Percentiles rank a stretch among this genome's conserved stretches.
These are phyloP conservation scores for Rhipidura dahli DNA, from an alignment of 2,113 vertebrate species.

Conservation along the genomic window DNA sequence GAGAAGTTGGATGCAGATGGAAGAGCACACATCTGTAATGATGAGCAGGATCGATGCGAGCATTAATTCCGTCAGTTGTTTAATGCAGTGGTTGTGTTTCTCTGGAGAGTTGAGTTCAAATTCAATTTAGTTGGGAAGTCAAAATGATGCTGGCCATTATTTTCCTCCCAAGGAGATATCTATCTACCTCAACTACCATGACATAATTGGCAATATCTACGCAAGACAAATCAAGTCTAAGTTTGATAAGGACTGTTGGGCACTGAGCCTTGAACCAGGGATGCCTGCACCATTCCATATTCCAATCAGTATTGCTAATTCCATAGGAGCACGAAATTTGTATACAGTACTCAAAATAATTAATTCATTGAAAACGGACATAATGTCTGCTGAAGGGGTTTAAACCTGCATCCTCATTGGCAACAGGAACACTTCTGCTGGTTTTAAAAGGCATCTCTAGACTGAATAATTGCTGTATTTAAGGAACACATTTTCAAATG, in stretches of 20 bases:
- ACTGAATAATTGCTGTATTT: background rate
- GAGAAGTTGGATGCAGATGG: background rate
- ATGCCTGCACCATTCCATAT: background rate
- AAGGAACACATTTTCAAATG: background rate
- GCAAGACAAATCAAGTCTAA: background rate
- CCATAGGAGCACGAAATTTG: background rate
- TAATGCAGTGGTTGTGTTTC: conserved; percentile 46
- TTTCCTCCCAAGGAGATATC: background rate
- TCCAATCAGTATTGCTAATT: background rate
- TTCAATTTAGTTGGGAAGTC: conserved; percentile 43
- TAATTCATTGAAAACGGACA: background rate
- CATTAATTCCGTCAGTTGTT: conserved; percentile 35
- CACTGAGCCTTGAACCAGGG: background rate
- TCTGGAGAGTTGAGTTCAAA: conserved; percentile 36
- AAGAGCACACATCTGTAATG: background rate
- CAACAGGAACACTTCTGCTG: background rate
- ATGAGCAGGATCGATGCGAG: background rate
- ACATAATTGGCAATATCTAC: conserved; percentile 40
- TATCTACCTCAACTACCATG: background rate
- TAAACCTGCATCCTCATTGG: background rate
- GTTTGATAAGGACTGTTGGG: background rate
- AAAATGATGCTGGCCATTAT: background rate
- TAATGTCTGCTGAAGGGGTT: background rate
- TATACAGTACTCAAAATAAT: background rate
- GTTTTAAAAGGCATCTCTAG: background rate